Evolutionary conservation across 2,888 invertebrate genomes (phyloP), one percentile per base, ranked within the genome.

Genomic region (Aspidiotus destructor): DNA sequence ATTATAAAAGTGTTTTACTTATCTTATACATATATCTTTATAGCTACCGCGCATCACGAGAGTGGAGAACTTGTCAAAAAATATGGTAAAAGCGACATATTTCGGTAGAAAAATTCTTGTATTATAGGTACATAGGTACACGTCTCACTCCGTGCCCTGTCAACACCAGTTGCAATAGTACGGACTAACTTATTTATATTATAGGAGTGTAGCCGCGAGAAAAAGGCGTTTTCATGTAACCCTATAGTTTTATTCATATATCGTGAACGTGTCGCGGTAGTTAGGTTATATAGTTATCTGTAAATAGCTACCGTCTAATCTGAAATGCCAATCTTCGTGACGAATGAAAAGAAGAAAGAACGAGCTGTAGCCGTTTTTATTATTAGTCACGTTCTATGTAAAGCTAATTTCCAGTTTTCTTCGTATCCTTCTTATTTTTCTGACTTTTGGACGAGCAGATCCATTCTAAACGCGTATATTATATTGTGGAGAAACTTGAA

Each of bases 1-100:
- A 48, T 48, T 48, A 48, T 48, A n/a, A 48, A 48, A n/a, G 48
- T 48, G 48, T 48, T 48, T n/a, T 48, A n/a, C 48, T n/a, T 48
- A 48, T 48, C 48, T 48, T 48, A 13, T 48, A 48, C 48, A 13
- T 48, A 48, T 48, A 48, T 48, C 48, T 48, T 28, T 28, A 28
- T 28, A n/a, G 48, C 48, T 48, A 48, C 48, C 48, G 28, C 28
- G 28, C 28, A 28, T 28, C 28, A 48, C 48, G n/a, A n/a, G n/a
- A 48, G 48, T 13, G 11, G 10, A 48, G n/a, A 48, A 48, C 48
- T 48, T 48, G 48, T 48, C 48, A 48, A 48, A 48, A 28, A 48
- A 48, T 48, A 48, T 48, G 48, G 48, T 48, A 48, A 48, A 48
- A 48, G 48, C 48, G 48, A 48, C 48, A 48, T 48, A 48, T 48